Evolutionary conservation across 2,113 vertebrate genomes (phyloP).

Genomic region (Zosterops pallidus): DNA sequence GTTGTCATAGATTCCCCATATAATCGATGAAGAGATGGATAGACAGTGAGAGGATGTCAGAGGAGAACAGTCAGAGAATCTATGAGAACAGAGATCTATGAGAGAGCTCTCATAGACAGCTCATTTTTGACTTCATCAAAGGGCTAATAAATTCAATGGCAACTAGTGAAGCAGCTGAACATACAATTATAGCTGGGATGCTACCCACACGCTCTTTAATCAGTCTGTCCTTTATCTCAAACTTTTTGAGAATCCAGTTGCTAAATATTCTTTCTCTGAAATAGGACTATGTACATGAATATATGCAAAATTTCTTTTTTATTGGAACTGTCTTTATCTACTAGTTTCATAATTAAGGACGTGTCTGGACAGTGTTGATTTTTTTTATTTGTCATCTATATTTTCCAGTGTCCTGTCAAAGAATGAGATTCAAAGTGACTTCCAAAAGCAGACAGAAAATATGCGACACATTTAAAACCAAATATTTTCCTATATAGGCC

Average conservation of each 20-base stretch:
- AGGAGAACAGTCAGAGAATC: background rate
- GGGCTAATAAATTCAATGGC: background rate
- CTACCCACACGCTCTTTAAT: background rate
- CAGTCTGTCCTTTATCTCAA: background rate
- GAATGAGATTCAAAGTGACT: background rate
- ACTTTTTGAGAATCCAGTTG: background rate
- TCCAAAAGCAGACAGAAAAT: background rate
- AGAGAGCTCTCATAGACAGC: background rate
- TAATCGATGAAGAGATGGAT: background rate
- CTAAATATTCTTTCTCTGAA: background rate
- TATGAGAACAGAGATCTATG: background rate
- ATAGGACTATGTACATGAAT: background rate
- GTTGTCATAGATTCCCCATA: background rate
- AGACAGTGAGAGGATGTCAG: background rate
- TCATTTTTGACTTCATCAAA: background rate
- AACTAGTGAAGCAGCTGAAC: background rate
- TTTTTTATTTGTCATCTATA: background rate
- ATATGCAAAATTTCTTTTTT: background rate
- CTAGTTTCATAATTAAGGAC: background rate
- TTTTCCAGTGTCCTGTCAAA: background rate
- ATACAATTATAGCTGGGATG: background rate
- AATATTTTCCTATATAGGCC: background rate
- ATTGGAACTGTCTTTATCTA: background rate
- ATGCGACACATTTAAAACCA: background rate
- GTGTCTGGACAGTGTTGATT: background rate